Evolutionary conservation across 2,113 vertebrate genomes (phyloP).

Genomic region (Microcebus ravelobensis): DNA sequence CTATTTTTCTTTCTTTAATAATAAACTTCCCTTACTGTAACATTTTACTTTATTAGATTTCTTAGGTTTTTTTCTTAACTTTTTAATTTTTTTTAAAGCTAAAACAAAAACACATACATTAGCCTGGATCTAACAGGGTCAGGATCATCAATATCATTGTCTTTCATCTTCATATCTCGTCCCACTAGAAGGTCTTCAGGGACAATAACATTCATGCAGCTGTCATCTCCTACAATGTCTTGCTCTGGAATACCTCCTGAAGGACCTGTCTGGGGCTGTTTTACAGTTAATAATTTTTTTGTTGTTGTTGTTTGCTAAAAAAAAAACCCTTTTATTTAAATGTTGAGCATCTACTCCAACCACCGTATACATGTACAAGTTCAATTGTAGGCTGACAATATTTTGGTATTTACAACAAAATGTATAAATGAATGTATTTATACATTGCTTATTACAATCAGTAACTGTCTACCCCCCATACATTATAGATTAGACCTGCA

Average conservation of each 20-base stretch:
- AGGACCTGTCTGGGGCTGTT: not conserved
- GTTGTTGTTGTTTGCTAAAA: not conserved
- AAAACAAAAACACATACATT: not conserved
- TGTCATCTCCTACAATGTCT: not conserved
- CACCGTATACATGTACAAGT: not conserved
- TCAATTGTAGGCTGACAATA: not conserved
- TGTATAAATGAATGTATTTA: not conserved
- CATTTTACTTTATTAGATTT: not conserved
- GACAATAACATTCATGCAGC: not conserved
- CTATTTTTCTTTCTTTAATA: not conserved
- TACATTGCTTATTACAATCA: not conserved
- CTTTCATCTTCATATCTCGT: not conserved
- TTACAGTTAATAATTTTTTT: not conserved
- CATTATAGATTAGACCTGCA: not conserved
- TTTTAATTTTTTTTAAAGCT: not conserved
- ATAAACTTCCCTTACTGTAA: not conserved
- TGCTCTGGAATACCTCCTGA: not conserved
- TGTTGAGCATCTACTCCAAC: not conserved
- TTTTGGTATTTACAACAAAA: not conserved
- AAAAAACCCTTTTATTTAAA: not conserved
- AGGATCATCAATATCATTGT: not conserved
- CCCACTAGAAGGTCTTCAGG: not conserved
- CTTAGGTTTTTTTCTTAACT: not conserved
- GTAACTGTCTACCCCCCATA: not conserved
- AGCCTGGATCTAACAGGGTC: not conserved